Evolutionary conservation across 2,888 invertebrate species (phyloP).

Genomic region (Drosophila quinaria): DNA sequence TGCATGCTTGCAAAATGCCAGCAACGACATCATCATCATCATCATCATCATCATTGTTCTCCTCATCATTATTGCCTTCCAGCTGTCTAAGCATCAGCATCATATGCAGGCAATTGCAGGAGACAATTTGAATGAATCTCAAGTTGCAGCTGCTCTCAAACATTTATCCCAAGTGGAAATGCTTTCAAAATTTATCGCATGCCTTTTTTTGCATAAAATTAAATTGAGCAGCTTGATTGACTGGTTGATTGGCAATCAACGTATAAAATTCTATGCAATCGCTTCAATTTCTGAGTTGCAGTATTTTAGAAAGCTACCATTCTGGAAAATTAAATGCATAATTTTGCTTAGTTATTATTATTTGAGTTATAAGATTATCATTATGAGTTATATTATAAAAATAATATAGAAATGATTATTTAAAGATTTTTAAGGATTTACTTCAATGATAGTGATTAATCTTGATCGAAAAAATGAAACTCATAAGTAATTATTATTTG

Average conservation of each 20-base stretch:
- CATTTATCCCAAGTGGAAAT: conserved; percentile 30
- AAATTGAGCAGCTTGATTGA: conserved; percentile 37
- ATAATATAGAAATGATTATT: no score
- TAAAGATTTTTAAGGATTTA: no score
- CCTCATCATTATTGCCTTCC: conserved; percentile 31
- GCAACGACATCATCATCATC: conserved; percentile 35
- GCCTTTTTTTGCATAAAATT: conserved; percentile 48
- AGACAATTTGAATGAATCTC: conserved; percentile 45
- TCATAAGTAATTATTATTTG: no score
- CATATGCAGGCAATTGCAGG: conserved; percentile 63
- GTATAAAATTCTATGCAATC: neutral
- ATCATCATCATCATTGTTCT: neutral
- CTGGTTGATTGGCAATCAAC: conserved; percentile 14
- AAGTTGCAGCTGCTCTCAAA: conserved; percentile 18
- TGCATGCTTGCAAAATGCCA: conserved; percentile 42
- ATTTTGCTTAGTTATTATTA: no score
- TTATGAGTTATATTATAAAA: no score
- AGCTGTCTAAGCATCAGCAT: conserved; percentile 35
- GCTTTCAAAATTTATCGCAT: conserved; percentile 67
- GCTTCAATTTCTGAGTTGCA: neutral
- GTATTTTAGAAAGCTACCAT: neutral
- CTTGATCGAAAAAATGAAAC: no score
- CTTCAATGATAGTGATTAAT: no score
- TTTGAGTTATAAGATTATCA: no score
- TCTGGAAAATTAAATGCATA: no score